phyloP scores from a whole-genome alignment of 2,888 invertebrate genomes.

The Drosophila rubida region DNA sequence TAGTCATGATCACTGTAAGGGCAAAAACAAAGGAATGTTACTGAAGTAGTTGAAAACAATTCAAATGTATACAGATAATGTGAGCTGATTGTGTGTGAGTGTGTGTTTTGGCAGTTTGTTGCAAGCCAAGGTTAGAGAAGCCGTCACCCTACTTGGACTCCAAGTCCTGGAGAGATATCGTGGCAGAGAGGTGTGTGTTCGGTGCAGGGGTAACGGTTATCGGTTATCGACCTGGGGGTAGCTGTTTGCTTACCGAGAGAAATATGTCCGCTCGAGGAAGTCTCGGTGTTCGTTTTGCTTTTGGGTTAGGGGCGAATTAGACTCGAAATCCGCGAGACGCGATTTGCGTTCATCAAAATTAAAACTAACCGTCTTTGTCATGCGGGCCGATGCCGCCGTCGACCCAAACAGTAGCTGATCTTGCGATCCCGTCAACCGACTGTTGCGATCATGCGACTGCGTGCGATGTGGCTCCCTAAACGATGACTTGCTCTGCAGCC shows the following conservation, averaged over 20 bases:
- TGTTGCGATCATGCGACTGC: conserved; percentile 83
- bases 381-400: conserved; percentile 70
- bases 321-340: conserved; percentile 80
- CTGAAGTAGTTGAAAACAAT: neutral
- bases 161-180: conserved; percentile 29
- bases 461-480: conserved; percentile 81
- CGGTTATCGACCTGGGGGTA: conserved; percentile 43
- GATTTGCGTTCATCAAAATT: conserved; percentile 84
- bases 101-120: conserved; percentile 34
- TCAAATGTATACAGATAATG: conserved; percentile 18
- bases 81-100: conserved; percentile 21
- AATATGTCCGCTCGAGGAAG: conserved; percentile 83
- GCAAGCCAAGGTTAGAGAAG: conserved; percentile 69
- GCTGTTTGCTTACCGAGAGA: conserved; percentile 83
- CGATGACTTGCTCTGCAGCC: conserved; percentile 68
- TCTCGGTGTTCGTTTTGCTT: conserved; percentile 78
- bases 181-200: conserved; percentile 42
- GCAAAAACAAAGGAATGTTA: neutral
- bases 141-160: conserved; percentile 51
- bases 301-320: conserved; percentile 70
- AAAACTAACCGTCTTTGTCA: conserved; percentile 85
- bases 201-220: conserved; percentile 30
- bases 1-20: conserved; percentile 95
- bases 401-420: conserved; percentile 79
- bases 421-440: conserved; percentile 74